These are phyloP conservation scores for Melozone crissalis DNA, from an alignment of 2,113 vertebrate genomes.

Conservation along the genomic window DNA sequence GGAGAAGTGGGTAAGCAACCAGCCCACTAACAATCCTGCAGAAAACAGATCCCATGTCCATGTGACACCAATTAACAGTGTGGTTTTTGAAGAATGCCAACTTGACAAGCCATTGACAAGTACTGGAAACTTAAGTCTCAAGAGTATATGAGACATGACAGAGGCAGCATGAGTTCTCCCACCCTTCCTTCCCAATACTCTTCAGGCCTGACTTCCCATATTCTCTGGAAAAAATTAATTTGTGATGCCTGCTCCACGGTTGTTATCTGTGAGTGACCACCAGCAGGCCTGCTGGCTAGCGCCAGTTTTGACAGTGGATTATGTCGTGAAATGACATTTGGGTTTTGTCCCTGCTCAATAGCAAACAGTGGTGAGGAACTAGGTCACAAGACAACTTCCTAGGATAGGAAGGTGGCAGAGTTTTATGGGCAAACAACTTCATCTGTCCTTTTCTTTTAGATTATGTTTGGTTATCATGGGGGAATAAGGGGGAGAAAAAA, in stretches of 20 bases:
- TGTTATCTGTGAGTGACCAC: constrained; percentile 56
- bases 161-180: constrained; percentile 23
- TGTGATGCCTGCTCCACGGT: constrained; percentile 27
- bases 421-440: constrained; percentile 37
- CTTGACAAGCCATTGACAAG: constrained; percentile 51
- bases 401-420: not conserved
- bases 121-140: not conserved
- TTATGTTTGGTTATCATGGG: constrained; percentile 33
- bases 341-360: constrained; percentile 52
- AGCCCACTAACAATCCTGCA: not conserved
- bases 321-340: constrained; percentile 34
- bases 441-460: constrained; percentile 29
- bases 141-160: constrained; percentile 40
- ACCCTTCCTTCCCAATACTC: constrained; percentile 49
- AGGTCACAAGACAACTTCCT: constrained; percentile 31
- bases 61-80: not conserved
- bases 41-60: not conserved
- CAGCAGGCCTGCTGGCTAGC: constrained; percentile 66
- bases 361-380: constrained; percentile 34
- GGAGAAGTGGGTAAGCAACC: not conserved
- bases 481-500: not conserved
- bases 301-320: constrained; percentile 62
- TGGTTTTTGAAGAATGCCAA: constrained; percentile 25
- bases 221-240: constrained; percentile 41
- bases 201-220: constrained; percentile 47